A percentile compares a stretch with the other conserved stretches of the same genome.
Conservation (phyloP, 2,888 invertebrate genomes). For the Nomada goodeniana region DNA sequence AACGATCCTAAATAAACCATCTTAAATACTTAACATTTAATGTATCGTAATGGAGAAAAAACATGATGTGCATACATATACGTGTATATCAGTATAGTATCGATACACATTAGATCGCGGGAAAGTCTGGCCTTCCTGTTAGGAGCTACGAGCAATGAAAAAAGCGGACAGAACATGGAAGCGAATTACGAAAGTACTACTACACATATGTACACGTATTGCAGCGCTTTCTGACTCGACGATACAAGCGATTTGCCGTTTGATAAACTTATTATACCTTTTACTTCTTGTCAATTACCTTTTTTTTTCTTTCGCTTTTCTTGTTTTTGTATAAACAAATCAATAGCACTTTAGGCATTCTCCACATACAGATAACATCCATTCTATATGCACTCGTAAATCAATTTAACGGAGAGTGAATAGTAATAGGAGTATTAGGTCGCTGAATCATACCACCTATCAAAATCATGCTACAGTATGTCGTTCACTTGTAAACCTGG, state of each 20-base stretch:
- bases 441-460: conserved; percentile 49
- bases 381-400: conserved; percentile 70
- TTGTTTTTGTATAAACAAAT: conserved; percentile 56
- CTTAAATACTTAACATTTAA: conserved; percentile 52
- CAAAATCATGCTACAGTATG: conserved; percentile 66
- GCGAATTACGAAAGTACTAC: conserved; percentile 58
- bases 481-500: conserved; percentile 58
- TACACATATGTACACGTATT: conserved; percentile 68
- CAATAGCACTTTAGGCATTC: conserved; percentile 61
- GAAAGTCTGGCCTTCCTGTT: conserved; percentile 30
- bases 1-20: conserved; percentile 53
- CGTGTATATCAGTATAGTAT: conserved; percentile 47
- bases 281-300: conserved; percentile 15
- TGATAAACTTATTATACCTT: conserved; percentile 52
- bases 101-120: conserved; percentile 56
- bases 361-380: conserved; percentile 67
- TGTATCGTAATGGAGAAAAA: conserved; percentile 56
- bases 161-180: conserved; percentile 64
- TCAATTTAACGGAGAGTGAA: conserved; percentile 62
- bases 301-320: conserved; percentile 15
- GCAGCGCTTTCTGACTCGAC: conserved; percentile 56
- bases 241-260: conserved; percentile 56
- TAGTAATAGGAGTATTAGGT: conserved; percentile 67
- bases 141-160: conserved; percentile 51
- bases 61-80: conserved; percentile 58